phyloP scores from a whole-genome alignment of 2,113 vertebrate genomes.

The Protobothrops flavoviridis region DNA sequence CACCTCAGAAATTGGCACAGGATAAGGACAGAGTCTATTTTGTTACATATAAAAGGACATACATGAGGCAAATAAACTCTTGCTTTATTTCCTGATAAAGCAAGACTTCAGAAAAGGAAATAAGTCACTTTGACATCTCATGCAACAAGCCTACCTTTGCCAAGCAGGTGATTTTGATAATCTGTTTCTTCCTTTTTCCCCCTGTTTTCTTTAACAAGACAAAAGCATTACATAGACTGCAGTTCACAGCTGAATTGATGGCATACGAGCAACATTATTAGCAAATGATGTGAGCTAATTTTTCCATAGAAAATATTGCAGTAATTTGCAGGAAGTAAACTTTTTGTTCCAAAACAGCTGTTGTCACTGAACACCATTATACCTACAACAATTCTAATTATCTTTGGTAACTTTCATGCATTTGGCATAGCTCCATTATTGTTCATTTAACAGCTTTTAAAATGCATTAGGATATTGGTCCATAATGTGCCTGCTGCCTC shows the following conservation, averaged over 20 bases:
- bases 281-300: conserved; percentile 76
- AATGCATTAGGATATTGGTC: conserved; percentile 78
- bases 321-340: conserved; percentile 82
- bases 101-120: not conserved
- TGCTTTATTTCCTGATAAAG: conserved; percentile 2
- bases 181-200: not conserved
- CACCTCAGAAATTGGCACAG: not conserved
- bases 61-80: not conserved
- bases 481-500: conserved; percentile 65
- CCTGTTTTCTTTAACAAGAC: conserved; percentile 39
- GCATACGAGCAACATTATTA: conserved; percentile 71
- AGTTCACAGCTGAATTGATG: conserved; percentile 58
- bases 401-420: conserved; percentile 79
- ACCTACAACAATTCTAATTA: conserved; percentile 83
- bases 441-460: conserved; percentile 84
- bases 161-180: not conserved
- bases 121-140: not conserved
- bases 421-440: conserved; percentile 80
- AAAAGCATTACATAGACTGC: conserved; percentile 53
- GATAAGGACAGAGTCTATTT: not conserved
- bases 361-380: conserved; percentile 80
- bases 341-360: conserved; percentile 82
- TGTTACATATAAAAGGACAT: conserved; percentile 3
- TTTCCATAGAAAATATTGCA: conserved; percentile 74
- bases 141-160: not conserved